Percentiles rank a stretch among this genome's conserved stretches.
phyloP scores from a whole-genome alignment of 1,140 invertebrate genomes.

The Pristionchus pacificus region DNA sequence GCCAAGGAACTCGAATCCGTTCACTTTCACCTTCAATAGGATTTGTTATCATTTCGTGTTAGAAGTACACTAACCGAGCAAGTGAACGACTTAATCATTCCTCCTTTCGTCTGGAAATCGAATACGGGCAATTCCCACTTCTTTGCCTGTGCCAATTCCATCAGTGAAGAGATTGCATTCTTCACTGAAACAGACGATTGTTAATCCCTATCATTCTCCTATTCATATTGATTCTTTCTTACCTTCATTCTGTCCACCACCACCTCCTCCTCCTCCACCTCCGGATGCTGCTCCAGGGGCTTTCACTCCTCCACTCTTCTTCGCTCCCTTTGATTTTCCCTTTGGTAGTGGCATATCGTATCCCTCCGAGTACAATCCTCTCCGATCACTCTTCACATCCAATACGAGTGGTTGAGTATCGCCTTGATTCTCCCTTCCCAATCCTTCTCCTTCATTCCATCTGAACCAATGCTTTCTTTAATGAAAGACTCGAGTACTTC shows the following conservation, averaged over 20 bases:
- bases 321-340: too few species aligned
- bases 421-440: constrained; percentile 89
- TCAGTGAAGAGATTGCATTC: neutral
- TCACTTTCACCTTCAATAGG: neutral
- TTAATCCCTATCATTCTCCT: too few species aligned
- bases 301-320: too few species aligned
- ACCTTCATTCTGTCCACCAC: too few species aligned
- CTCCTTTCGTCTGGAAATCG: neutral
- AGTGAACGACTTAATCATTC: neutral
- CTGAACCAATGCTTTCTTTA: neutral
- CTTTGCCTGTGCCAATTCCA: neutral
- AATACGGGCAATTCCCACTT: neutral
- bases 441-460: constrained; percentile 87
- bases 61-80: neutral
- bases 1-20: neutral
- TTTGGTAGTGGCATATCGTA: too few species aligned
- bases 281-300: too few species aligned
- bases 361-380: too few species aligned
- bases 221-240: too few species aligned
- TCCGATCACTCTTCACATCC: constrained; percentile 88
- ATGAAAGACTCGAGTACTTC: too few species aligned
- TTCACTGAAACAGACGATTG: neutral
- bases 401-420: constrained; percentile 78
- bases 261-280: too few species aligned
- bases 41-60: neutral